Base-by-base conservation (phyloP, 2,888 invertebrate species). In the Biston betularia region DNA sequence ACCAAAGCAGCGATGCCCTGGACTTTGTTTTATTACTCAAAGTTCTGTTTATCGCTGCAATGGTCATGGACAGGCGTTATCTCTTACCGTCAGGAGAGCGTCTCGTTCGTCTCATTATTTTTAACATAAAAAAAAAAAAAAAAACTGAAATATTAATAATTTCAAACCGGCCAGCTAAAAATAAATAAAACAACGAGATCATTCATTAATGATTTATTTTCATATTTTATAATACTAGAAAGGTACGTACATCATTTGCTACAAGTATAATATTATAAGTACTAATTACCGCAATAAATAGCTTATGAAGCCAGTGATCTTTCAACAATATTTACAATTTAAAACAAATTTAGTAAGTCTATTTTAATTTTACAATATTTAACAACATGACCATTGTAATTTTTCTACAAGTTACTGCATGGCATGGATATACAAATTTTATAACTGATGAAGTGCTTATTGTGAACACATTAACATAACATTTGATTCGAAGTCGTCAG, bases 201-300 rank as follows among this genome's bases (percentile, higher is more conserved):
- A 49, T 55, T 59, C 50, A 53, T 73, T 70, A 67, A 73, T 75
- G 50, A 61, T 72, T 69, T 71, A 68, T 69, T 67, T 55, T 68
- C 58, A 55, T 66, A 61, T 60, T 66, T 73, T 67, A 65, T 68
- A 75, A 73, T 73, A 70, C 71, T 75, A 65, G 58, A 61, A 69
- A 72, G 69, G 60, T 66, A 70, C 55, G 55, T 71, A 65, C 62
- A 70, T 62, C 65, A 71, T 74, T 73, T 72, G 49, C 68, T 70
- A 66, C 64, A 45, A 50, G n/a, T 66, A 62, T 72, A 80, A 78
- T 78, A 83, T 80, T 80, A 80, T 72, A 79, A 76, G 78, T 77
- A 75, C 75, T 82, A 66, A 38, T 58, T 72, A 79, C 80, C 80
- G 79, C 82, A 92, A 92, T 92, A 93, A 93, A 93, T 92, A 90